Conservation (phyloP, 1,140 invertebrate species). For the Oedothorax gibbosus region DNA sequence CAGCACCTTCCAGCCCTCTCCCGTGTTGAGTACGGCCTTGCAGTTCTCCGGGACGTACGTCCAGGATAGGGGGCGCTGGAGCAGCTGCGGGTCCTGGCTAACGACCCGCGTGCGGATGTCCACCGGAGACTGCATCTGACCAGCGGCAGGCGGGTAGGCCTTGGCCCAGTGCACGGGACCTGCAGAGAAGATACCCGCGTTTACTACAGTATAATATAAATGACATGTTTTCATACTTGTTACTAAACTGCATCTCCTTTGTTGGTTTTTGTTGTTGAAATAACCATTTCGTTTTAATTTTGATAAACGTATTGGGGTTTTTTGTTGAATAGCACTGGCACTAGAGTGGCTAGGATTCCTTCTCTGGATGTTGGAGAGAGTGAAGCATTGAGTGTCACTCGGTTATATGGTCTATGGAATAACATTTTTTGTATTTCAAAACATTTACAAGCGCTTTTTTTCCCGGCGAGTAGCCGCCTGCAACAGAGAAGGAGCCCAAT, state of each 20-base stretch:
- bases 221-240: not conserved
- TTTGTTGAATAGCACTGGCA: too few relatives aligned
- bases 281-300: too few relatives aligned
- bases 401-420: too few relatives aligned
- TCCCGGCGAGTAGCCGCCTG: too few relatives aligned
- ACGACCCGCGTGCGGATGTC: slow-evolving; percentile 52
- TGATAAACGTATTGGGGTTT: too few relatives aligned
- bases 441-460: too few relatives aligned
- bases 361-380: too few relatives aligned
- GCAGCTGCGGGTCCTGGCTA: slow-evolving; percentile 25
- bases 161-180: slow-evolving; percentile 59
- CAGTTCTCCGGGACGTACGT: slow-evolving; percentile 48
- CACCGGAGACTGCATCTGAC: slow-evolving; percentile 62
- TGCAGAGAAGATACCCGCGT: slow-evolving; percentile 68
- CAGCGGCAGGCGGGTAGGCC: slow-evolving; percentile 56
- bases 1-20: slow-evolving; percentile 55
- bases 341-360: too few relatives aligned
- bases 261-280: not conserved
- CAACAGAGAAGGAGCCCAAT: too few relatives aligned
- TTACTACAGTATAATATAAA: not conserved
- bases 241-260: not conserved
- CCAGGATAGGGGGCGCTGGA: slow-evolving; percentile 36
- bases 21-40: slow-evolving; percentile 52
- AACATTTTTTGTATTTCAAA: too few relatives aligned
- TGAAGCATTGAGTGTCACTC: too few relatives aligned